Conservation (phyloP, 2,113 vertebrate genomes). For the Psilopogon haemacephalus region DNA sequence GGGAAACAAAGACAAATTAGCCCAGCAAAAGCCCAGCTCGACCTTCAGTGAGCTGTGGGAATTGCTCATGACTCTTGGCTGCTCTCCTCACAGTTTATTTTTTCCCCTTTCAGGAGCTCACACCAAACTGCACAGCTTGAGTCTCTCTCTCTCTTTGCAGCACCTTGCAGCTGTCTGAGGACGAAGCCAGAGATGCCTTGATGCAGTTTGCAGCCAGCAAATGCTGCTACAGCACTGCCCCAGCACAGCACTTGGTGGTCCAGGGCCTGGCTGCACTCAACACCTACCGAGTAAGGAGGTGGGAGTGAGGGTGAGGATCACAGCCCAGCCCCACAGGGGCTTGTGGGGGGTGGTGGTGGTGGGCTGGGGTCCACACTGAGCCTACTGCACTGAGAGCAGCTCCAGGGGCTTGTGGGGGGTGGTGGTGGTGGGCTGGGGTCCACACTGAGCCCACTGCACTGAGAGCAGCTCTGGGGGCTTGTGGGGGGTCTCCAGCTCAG, state of each 20-base stretch:
- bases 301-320: no score
- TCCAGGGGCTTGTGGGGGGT: no score
- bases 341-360: no score
- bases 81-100: neutral
- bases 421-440: no score
- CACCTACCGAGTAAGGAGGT: constrained; percentile 67
- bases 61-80: neutral
- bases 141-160: neutral
- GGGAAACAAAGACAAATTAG: neutral
- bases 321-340: no score
- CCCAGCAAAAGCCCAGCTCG: neutral
- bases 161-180: constrained; percentile 67
- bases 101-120: neutral
- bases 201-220: constrained; percentile 53
- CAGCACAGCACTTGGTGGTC: constrained; percentile 67
- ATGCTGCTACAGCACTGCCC: constrained; percentile 68
- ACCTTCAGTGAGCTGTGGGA: neutral
- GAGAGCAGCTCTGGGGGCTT: no score
- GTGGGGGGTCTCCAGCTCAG: no score
- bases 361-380: no score
- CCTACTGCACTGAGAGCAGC: no score
- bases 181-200: constrained; percentile 68
- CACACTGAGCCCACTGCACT: no score
- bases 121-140: neutral
- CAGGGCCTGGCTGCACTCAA: constrained; percentile 65